A percentile compares a stretch with the other conserved stretches of the same genome.
phyloP scores from a whole-genome alignment of 2,888 invertebrate genomes.

The Pachliopta kotzebuea region DNA sequence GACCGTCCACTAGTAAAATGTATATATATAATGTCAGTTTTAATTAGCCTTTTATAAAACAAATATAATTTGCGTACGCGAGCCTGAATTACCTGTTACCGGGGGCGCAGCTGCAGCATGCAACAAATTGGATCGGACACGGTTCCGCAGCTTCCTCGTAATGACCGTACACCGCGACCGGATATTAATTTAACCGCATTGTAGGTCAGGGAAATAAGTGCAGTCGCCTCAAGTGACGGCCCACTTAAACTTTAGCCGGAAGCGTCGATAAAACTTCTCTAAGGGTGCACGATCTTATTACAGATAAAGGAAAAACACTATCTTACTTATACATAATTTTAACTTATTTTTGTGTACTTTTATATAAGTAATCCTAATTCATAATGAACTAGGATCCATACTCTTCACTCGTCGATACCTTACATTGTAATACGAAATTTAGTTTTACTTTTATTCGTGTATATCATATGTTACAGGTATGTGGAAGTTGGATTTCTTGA shows the following conservation, averaged over 20 bases:
- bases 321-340: slow-evolving; percentile 17
- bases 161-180: slow-evolving; percentile 21
- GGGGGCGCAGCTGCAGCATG: slow-evolving; percentile 10
- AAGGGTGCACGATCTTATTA: slow-evolving; percentile 17
- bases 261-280: slow-evolving; percentile 19
- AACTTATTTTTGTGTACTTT: too few species aligned
- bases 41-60: slow-evolving; percentile 1
- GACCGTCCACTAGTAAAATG: too few species aligned
- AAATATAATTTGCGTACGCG: not conserved
- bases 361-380: too few species aligned
- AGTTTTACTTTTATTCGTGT: too few species aligned
- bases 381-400: too few species aligned
- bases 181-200: slow-evolving; percentile 28
- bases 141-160: slow-evolving; percentile 22
- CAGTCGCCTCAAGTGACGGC: slow-evolving; percentile 22
- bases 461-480: too few species aligned
- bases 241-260: slow-evolving; percentile 25
- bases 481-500: too few species aligned
- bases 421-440: too few species aligned
- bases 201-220: slow-evolving; percentile 26
- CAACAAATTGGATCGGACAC: slow-evolving; percentile 24
- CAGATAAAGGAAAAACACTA: slow-evolving; percentile 12
- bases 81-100: slow-evolving; percentile 11
- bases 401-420: too few species aligned
- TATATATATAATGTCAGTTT: not conserved